These are phyloP conservation scores for Rhyacophila evoluta DNA, from an alignment of 2,888 invertebrate species.

Conservation along the genomic window DNA sequence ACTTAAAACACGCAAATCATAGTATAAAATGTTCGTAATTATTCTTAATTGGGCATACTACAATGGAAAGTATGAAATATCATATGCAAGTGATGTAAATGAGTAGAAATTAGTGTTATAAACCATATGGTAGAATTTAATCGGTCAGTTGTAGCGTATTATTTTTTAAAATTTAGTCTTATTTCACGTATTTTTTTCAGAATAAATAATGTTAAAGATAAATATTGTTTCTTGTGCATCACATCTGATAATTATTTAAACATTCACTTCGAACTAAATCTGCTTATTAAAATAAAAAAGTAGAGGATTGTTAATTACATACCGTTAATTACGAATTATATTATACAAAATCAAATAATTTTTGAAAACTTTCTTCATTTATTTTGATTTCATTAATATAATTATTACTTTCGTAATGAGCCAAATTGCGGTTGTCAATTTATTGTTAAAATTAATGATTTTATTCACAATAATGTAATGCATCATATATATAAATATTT, in stretches of 20 bases:
- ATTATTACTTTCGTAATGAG: not conserved
- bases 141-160: not conserved
- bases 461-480: no score
- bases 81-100: not conserved
- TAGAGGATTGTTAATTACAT: no score
- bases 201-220: not conserved
- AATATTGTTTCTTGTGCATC: not conserved
- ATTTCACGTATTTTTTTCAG: not conserved
- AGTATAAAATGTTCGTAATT: not conserved
- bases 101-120: not conserved
- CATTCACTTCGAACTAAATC: not conserved
- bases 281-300: not conserved
- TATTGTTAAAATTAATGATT: no score
- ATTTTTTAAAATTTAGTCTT: not conserved
- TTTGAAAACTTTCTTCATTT: no score
- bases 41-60: not conserved
- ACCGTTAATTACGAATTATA: no score
- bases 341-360: no score
- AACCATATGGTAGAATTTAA: not conserved
- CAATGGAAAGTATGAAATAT: not conserved
- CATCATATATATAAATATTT: no score
- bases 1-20: not conserved
- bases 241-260: no score
- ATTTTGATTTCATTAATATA: no score
- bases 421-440: no score